phyloP scores from a whole-genome alignment of 2,797 vertebrate genomes.

The Coreius guichenoti region DNA sequence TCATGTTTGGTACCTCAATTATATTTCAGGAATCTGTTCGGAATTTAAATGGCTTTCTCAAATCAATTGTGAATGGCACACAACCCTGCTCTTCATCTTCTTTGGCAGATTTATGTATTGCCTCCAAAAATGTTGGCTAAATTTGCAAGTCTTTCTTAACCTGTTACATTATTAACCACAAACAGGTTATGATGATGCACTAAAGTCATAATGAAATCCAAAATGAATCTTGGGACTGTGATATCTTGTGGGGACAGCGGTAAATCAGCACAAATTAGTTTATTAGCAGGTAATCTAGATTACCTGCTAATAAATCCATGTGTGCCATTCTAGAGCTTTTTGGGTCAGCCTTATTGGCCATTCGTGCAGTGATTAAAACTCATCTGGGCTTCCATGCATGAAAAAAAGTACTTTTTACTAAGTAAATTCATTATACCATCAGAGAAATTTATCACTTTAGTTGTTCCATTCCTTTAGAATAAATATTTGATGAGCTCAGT shows the following conservation, averaged over 20 bases:
- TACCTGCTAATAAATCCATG: too few species aligned
- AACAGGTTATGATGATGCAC: background rate
- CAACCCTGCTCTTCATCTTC: background rate
- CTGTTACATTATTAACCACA: too few species aligned
- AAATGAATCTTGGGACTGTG: background rate
- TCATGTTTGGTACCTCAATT: background rate
- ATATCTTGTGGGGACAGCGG: background rate
- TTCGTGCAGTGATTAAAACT: background rate
- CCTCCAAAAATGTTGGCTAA: background rate
- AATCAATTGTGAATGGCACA: background rate
- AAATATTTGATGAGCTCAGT: conserved; percentile 18
- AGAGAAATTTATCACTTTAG: background rate
- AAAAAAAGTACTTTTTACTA: background rate
- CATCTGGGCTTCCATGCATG: background rate
- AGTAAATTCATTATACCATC: background rate
- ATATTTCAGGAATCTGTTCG: background rate
- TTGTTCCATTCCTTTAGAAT: background rate
- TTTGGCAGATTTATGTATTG: background rate
- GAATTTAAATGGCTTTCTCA: background rate
- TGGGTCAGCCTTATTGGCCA: background rate
- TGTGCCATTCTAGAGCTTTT: background rate
- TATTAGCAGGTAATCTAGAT: background rate
- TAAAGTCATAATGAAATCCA: background rate
- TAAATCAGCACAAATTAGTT: background rate
- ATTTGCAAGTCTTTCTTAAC: background rate